Percentiles rank a stretch among this genome's conserved stretches.
phyloP scores from a whole-genome alignment of 2,888 invertebrate species.

The Xestia c-nigrum region DNA sequence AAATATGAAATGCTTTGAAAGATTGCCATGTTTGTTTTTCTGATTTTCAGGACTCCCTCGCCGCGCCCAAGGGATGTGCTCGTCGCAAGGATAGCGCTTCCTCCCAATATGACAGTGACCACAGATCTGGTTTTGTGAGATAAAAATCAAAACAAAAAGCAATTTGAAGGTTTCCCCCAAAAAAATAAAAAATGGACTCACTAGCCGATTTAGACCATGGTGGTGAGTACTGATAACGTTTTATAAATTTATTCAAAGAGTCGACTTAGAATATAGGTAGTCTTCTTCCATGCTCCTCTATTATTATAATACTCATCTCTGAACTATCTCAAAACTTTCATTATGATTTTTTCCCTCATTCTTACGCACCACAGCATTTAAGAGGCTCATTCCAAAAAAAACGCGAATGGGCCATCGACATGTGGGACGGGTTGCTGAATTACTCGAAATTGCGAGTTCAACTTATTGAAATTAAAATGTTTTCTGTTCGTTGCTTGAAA shows the following conservation, averaged over 20 bases:
- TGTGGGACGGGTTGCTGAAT: too few species aligned
- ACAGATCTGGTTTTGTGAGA: too few species aligned
- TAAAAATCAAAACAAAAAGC: background rate
- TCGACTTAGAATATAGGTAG: background rate
- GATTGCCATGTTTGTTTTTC: background rate
- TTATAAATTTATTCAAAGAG: background rate
- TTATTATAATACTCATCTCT: background rate
- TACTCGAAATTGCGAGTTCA: too few species aligned
- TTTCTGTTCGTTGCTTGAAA: too few species aligned
- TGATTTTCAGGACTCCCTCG: too few species aligned
- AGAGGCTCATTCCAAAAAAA: too few species aligned
- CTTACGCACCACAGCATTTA: background rate
- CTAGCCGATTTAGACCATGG: background rate
- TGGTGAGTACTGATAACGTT: background rate
- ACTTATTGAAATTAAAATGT: too few species aligned
- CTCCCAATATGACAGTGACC: too few species aligned
- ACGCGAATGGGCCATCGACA: too few species aligned
- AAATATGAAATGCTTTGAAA: background rate
- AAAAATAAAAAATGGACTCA: background rate
- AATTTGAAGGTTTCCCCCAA: background rate
- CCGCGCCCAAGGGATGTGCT: too few species aligned
- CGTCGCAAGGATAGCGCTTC: too few species aligned
- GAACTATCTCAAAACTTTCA: background rate
- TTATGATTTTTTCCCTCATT: background rate
- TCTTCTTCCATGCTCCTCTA: background rate